Evolutionary conservation across 2,888 invertebrate genomes (phyloP), one percentile per base, ranked within the genome.

Genomic region (Iphiclides podalirius): DNA sequence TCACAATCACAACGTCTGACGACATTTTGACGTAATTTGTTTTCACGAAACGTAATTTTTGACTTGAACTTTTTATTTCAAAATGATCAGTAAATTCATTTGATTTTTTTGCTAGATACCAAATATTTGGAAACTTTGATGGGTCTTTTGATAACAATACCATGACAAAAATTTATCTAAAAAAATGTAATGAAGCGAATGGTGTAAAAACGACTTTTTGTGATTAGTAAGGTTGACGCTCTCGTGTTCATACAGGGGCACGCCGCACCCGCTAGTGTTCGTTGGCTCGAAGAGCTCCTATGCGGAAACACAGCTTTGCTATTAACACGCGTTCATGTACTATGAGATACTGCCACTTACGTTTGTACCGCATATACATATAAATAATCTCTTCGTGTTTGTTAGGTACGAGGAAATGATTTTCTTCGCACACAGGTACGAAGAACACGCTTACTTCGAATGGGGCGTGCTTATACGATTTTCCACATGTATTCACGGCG

Each of bases 141-240:
- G n/a, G n/a, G n/a, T n/a, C n/a, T 20, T 20, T 20, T 20, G 20
- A 6, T 20, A 6, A 20, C 20, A 4, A 20, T 11, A 11, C n/a
- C n/a, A 8, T 11, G 11, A 31, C 8, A 31, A 31, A 31, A 31
- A 31, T 31, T 31, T 31, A 31, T n/a, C 8, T 11, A 8, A 31
- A 31, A 31, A 38, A 12, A 31, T 38, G 16, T 38, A 31, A 33
- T 11, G 20, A 14, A 12, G 20, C 42, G 44, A 53, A 64, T 67
- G 63, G 71, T 67, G 75, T 75, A 77, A n/a, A n/a, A 75, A 76
- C 70, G 67, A 75, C 75, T 81, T 84, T 86, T 83, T 85, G 79
- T 78, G 83, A 82, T 84, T 83, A 72, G 79, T 82, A 85, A 87
- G 87, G 86, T 88, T 88, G 85, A 79, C 85, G 87, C 76, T 85